phyloP scores from a whole-genome alignment of 2,113 vertebrate genomes.

The Donacobius atricapilla region DNA sequence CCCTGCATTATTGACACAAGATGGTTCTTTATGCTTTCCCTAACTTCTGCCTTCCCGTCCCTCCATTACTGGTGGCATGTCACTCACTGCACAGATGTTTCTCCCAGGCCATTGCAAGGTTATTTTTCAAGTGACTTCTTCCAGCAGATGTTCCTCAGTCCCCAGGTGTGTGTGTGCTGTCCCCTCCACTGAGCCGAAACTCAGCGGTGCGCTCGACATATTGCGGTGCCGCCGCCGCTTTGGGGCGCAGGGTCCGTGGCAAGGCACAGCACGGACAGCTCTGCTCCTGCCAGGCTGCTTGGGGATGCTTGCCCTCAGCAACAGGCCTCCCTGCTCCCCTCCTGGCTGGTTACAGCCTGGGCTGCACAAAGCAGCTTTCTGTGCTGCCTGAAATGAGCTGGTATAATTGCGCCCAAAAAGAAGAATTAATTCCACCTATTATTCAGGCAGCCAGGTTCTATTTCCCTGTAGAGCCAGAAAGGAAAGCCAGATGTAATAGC shows the following conservation, averaged over 20 bases:
- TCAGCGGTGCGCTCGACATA: not conserved
- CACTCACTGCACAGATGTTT: constrained; percentile 68
- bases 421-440: not conserved
- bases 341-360: not conserved
- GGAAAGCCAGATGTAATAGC: not conserved
- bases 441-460: not conserved
- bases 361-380: not conserved
- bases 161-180: constrained; percentile 36
- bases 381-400: not conserved
- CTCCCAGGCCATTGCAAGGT: constrained; percentile 52
- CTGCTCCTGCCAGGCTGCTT: not conserved
- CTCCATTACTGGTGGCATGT: not conserved
- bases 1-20: not conserved
- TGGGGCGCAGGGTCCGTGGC: not conserved
- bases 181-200: constrained; percentile 7
- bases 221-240: not conserved
- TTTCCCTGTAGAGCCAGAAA: not conserved
- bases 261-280: not conserved
- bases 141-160: constrained; percentile 71
- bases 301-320: not conserved
- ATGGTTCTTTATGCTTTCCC: not conserved
- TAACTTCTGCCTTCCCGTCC: not conserved
- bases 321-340: not conserved
- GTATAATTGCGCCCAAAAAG: not conserved
- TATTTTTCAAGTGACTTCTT: constrained; percentile 74